These are phyloP conservation scores for Melinopterus prodromus DNA, from an alignment of 2,888 invertebrate species.

Conservation along the genomic window DNA sequence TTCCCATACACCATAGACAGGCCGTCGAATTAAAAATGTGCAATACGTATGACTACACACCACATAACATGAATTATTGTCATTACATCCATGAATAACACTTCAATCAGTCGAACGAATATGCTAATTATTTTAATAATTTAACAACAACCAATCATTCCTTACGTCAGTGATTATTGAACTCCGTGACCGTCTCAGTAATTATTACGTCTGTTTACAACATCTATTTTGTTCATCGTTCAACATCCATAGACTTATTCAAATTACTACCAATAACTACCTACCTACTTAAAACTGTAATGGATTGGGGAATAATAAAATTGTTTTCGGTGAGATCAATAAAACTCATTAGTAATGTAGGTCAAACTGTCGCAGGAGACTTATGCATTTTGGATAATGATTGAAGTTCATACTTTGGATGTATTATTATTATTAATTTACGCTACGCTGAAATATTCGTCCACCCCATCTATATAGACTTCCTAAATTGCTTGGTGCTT, in stretches of 20 bases:
- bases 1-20: neutral
- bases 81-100: neutral
- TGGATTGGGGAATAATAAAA: neutral
- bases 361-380: neutral
- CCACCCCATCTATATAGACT: neutral
- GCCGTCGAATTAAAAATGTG: neutral
- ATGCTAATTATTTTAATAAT: neutral
- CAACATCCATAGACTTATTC: neutral
- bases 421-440: neutral
- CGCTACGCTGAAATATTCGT: neutral
- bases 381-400: neutral
- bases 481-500: neutral
- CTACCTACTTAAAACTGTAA: neutral
- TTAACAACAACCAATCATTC: neutral
- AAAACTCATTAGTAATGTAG: neutral
- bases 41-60: neutral
- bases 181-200: neutral
- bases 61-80: neutral
- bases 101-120: neutral
- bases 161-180: conserved; percentile 4
- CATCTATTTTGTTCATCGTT: neutral
- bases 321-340: neutral
- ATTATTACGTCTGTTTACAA: neutral
- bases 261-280: neutral
- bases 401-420: neutral